Percentiles rank a stretch among this genome's conserved stretches.
Conservation (phyloP, 1,140 invertebrate genomes). For the Archegozetes longisetosus region DNA sequence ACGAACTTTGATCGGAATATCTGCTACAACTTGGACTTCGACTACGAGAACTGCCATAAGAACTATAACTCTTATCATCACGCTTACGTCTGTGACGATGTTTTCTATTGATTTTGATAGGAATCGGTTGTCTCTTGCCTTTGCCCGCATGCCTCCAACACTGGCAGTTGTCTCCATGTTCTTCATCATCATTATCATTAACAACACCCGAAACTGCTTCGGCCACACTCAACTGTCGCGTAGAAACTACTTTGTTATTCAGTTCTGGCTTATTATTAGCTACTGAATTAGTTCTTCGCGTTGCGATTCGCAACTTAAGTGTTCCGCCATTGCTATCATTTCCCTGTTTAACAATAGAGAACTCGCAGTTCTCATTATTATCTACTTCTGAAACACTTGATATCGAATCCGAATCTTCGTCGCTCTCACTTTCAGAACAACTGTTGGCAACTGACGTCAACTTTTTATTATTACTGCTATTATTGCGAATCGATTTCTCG, state of each 20-base stretch:
- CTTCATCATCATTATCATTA: background rate
- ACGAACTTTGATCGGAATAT: background rate
- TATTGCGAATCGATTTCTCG: background rate
- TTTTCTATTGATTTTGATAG: background rate
- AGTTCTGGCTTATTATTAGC: background rate
- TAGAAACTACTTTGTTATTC: background rate
- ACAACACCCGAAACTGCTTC: conserved; percentile 1
- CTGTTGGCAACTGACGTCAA: background rate
- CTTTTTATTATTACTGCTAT: background rate
- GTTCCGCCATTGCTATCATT: background rate
- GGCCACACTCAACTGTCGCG: conserved; percentile 5
- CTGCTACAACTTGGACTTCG: background rate
- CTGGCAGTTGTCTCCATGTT: conserved; percentile 5
- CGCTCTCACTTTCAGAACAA: background rate
- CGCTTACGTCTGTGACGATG: background rate
- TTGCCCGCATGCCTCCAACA: conserved; percentile 11
- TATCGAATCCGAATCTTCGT: background rate
- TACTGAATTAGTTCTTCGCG: background rate
- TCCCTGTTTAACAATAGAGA: background rate
- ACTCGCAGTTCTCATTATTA: background rate
- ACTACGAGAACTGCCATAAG: background rate
- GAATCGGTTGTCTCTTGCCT: background rate
- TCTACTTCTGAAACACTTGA: background rate
- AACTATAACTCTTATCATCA: background rate
- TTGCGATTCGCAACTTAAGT: background rate